Base-by-base conservation (phyloP, 2,797 vertebrate genomes). In the Oceanodroma leucorhoa region DNA sequence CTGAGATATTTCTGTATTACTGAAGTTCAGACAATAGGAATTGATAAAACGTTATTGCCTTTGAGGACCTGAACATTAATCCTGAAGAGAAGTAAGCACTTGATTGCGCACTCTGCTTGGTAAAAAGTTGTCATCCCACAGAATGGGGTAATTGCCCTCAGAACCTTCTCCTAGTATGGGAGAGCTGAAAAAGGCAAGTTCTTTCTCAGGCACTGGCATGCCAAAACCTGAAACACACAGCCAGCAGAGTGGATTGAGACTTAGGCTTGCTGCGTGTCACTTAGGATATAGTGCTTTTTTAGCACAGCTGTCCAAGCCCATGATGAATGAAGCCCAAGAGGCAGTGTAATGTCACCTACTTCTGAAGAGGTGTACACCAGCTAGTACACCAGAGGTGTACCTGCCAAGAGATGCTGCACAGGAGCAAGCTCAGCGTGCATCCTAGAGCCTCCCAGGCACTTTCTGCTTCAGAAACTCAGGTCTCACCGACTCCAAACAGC, bases 311-410 rank as follows among this genome's bases (percentile, higher is more conserved):
- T 6, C 55, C 19, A 27, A 69, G 11, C 20, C 36, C 41, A 16
- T 0, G 0, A n/a, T 9, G 24, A 64, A 24, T 0, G 14, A 45
- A 57, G 36, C 20, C 46, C 1, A 0, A 36, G 54, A 38, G 23
- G 5, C 48, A 11, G 20, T 0, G 7, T 6, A 18, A 18, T 43
- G 6, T 10, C n/a, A 6, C 11, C 38, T 10, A 29, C 65, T 45
- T 10, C 41, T 21, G 32, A 27, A 53, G 60, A 9, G 14, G 11
- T 2, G 22, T 8, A 2, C 10, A 20, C 6, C 54, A 29, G 41
- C 46, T 21, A 9, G 1, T 1, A 23, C 10, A 5, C 20, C 58
- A 38, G 36, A 18, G 16, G 1, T 1, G 32, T 4, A 1, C 16
- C 61, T 24, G 21, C 40, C 62, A 16, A 7, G 71, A 19, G 32